phyloP scores from a whole-genome alignment of 2,113 vertebrate species.

The Siniperca knerii region DNA sequence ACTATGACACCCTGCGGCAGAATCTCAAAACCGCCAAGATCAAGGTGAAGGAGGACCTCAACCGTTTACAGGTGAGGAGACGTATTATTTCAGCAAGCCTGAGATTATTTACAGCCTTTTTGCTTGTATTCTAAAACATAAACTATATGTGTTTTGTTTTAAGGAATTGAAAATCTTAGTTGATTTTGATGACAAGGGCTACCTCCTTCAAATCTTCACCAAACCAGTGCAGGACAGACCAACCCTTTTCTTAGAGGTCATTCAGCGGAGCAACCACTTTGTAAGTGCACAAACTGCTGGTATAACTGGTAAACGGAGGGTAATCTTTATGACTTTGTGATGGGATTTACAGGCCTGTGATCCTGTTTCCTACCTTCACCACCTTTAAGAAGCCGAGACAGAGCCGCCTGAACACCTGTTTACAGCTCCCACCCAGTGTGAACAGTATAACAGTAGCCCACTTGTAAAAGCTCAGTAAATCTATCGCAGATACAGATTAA shows the following conservation, averaged over 20 bases:
- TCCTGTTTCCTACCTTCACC: conserved; percentile 24
- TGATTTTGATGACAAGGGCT: conserved; percentile 89
- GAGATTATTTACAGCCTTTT: not conserved
- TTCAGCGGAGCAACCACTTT: conserved; percentile 87
- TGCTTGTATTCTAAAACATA: too few relatives aligned
- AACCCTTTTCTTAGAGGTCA: conserved; percentile 89
- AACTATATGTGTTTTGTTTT: not conserved
- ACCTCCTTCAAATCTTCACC: conserved; percentile 90
- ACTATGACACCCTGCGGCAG: conserved; percentile 82
- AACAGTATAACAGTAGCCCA: conserved; percentile 47
- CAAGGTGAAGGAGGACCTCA: conserved; percentile 87
- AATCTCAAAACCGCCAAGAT: conserved; percentile 87
- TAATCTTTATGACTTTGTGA: not conserved
- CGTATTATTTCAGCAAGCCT: too few relatives aligned
- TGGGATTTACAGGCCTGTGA: conserved; percentile 32
- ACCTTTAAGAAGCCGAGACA: conserved; percentile 19
- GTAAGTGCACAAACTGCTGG: conserved; percentile 73
- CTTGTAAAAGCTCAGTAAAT: conserved; percentile 82
- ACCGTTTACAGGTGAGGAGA: conserved; percentile 83
- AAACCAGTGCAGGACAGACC: conserved; percentile 89
- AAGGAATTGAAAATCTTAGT: conserved; percentile 89
- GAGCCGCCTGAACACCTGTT: conserved; percentile 74
- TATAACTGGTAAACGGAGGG: not conserved
- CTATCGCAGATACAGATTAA: conserved; percentile 75
- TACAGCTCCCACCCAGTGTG: conserved; percentile 70